Evolutionary conservation across 1,140 invertebrate species (phyloP).

Genomic region (Melitaea cinxia): DNA sequence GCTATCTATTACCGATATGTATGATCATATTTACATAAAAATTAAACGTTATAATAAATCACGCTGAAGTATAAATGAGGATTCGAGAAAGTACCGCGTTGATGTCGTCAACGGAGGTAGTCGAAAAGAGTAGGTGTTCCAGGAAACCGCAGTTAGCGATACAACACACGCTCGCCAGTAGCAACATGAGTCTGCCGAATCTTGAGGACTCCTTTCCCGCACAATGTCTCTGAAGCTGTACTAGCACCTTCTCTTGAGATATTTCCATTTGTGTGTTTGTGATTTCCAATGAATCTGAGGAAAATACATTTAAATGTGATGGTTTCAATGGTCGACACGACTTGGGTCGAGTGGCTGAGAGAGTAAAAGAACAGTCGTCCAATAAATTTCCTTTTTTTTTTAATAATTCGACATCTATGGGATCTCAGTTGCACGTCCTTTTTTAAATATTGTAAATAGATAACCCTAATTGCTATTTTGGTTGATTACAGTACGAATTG

Average conservation of each 20-base stretch:
- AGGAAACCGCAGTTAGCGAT: conserved; percentile 79
- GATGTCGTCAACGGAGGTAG: conserved; percentile 46
- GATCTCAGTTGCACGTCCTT: too few species aligned
- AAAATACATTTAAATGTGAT: conserved; percentile 29
- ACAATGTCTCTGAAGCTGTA: conserved; percentile 87
- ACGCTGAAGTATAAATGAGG: conserved; percentile 51
- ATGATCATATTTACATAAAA: neutral
- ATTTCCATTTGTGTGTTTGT: conserved; percentile 84
- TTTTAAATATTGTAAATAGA: too few species aligned
- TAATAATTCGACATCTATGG: too few species aligned
- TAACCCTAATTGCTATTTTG: too few species aligned
- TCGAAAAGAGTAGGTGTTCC: conserved; percentile 58
- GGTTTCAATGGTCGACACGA: neutral
- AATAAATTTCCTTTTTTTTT: too few species aligned
- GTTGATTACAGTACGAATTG: too few species aligned
- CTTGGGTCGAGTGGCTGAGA: too few species aligned
- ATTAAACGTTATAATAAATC: conserved; percentile 5
- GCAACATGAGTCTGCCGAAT: conserved; percentile 87
- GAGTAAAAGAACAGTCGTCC: too few species aligned
- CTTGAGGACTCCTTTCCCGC: conserved; percentile 82
- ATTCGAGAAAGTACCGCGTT: conserved; percentile 50
- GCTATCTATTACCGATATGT: conserved; percentile 3
- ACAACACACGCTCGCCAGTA: conserved; percentile 85
- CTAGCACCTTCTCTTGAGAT: conserved; percentile 89
- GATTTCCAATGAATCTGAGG: conserved; percentile 85